phyloP scores from a whole-genome alignment of 2,888 invertebrate genomes.

The Cyclophora albipunctata region DNA sequence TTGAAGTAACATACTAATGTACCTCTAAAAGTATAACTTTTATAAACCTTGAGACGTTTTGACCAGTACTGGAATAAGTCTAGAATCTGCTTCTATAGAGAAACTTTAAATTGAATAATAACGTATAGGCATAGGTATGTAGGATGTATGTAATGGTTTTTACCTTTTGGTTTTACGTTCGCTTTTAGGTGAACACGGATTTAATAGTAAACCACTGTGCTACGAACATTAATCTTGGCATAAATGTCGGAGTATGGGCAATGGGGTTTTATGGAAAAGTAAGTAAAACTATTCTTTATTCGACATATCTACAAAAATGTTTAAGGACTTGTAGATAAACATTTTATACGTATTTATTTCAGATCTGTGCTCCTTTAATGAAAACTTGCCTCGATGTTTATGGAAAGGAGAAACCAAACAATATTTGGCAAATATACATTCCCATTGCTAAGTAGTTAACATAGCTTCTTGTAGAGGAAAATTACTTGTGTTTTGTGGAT shows the following conservation, averaged over 20 bases:
- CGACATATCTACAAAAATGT: too few relatives aligned
- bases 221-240: constrained; percentile 59
- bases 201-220: constrained; percentile 62
- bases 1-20: background rate
- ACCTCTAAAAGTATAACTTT: too few relatives aligned
- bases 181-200: constrained; percentile 57
- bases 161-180: background rate
- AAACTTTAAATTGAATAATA: background rate
- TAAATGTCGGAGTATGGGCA: constrained; percentile 44
- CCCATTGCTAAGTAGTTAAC: constrained; percentile 30
- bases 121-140: background rate
- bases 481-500: too few relatives aligned
- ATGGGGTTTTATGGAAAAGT: constrained; percentile 64
- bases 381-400: constrained; percentile 60
- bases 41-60: background rate
- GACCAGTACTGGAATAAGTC: background rate
- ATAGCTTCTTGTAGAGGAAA: too few relatives aligned
- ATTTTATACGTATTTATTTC: constrained; percentile 10
- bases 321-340: too few relatives aligned
- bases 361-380: constrained; percentile 55
- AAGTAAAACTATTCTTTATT: constrained; percentile 13
- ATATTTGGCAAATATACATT: constrained; percentile 61
- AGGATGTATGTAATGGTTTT: background rate
- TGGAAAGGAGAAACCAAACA: constrained; percentile 51
- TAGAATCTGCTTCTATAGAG: too few relatives aligned